Conservation (phyloP, 1,140 invertebrate genomes). For the Leptopilina clavipes region DNA sequence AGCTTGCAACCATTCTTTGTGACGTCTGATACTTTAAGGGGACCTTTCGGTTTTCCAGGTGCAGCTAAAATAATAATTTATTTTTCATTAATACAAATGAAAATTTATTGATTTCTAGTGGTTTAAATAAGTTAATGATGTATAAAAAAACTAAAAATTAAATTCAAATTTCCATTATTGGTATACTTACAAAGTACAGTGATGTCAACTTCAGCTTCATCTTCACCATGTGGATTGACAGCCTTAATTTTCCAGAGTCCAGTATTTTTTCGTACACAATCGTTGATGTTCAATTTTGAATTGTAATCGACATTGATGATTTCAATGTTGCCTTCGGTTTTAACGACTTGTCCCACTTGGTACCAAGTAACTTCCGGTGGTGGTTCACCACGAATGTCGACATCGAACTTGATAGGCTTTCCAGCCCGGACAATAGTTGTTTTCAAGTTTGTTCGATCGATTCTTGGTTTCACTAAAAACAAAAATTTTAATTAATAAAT, state of each 20-base stretch:
- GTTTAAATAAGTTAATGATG: too few relatives aligned
- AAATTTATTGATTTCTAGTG: too few relatives aligned
- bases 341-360: conserved; percentile 76
- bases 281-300: conserved; percentile 91
- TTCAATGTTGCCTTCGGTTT: conserved; percentile 83
- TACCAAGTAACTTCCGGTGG: conserved; percentile 95
- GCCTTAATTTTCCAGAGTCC: conserved; percentile 94
- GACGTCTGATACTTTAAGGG: conserved; percentile 93
- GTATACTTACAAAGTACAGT: conserved; percentile 86
- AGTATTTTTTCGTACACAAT: conserved; percentile 88
- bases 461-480: conserved; percentile 92
- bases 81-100: not conserved
- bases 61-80: conserved; percentile 75
- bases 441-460: conserved; percentile 95
- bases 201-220: conserved; percentile 95
- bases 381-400: conserved; percentile 96
- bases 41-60: conserved; percentile 90
- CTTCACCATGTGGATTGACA: conserved; percentile 92
- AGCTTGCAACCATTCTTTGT: conserved; percentile 94
- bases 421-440: conserved; percentile 92
- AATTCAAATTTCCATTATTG: not conserved
- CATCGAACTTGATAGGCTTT: conserved; percentile 93
- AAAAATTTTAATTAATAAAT: not conserved
- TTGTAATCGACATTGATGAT: conserved; percentile 94
- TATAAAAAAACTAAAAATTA: too few relatives aligned